Conservation (phyloP, 2,797 vertebrate species). For the Pteropus rufus region DNA sequence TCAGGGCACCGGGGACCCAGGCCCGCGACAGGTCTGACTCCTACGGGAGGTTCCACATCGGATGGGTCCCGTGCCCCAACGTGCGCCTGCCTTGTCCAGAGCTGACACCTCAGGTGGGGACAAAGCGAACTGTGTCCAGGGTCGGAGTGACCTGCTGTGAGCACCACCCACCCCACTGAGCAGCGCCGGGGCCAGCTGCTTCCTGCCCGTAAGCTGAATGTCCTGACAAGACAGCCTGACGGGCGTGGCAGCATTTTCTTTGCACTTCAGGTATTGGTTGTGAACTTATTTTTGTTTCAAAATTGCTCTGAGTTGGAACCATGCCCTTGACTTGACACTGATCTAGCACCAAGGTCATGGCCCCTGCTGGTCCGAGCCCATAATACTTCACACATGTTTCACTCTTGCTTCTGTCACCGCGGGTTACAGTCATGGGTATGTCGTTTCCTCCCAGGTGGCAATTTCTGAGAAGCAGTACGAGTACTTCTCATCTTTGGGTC, state of each 20-base stretch:
- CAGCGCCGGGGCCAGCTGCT: not conserved
- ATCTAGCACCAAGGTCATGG: not conserved
- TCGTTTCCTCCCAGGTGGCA: not conserved
- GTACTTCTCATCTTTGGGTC: not conserved
- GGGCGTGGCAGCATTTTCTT: not conserved
- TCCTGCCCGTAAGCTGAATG: not conserved
- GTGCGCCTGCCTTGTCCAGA: not conserved
- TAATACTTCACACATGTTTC: not conserved
- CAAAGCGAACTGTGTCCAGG: fast-evolving
- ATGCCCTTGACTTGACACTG: not conserved
- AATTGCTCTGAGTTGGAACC: not conserved
- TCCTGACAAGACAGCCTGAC: not conserved
- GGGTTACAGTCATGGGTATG: not conserved
- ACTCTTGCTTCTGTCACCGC: not conserved
- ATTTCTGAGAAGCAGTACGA: not conserved
- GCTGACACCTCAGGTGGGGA: not conserved
- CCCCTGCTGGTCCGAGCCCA: not conserved
- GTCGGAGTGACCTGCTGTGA: not conserved
- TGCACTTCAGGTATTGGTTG: not conserved
- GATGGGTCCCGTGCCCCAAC: not conserved
- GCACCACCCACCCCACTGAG: not conserved
- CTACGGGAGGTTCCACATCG: not conserved
- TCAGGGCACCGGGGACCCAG: too few species aligned
- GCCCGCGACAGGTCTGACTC: not conserved
- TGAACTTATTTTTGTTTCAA: not conserved